Evolutionary conservation across 2,888 invertebrate genomes (phyloP), one percentile per base, ranked within the genome.

Genomic region (Papilio gigon): DNA sequence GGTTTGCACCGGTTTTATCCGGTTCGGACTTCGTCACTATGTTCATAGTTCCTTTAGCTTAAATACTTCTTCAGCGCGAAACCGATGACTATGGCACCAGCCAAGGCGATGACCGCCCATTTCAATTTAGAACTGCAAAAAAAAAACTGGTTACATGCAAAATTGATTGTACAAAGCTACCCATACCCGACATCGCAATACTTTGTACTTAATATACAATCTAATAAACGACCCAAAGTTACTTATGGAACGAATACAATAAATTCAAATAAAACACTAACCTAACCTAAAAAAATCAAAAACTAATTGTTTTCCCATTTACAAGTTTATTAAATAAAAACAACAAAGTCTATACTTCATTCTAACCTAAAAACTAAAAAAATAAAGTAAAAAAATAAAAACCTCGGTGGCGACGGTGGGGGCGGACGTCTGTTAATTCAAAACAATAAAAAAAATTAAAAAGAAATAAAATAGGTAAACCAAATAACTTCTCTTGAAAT

Each of bases 21-120:
- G 59, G 59, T 47, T 64, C 35, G 27, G 42, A 25, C 59, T 44
- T n/a, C 4, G 12, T 56, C 5, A 20, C 25, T 25, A 4, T 12
- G 33, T 56, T 30, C 42, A 22, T 47, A 1, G 3, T 56, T 37
- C 72, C 60, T 70, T 62, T 71, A 42, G 35, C 71, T 35, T 30
- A 79, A 60, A 58, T 83, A 82, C 70, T 86, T 88, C 77, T 85
- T 87, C 17, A 81, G 69, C 0, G 76, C 81, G 11, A 88, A 33
- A 1, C 88, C 89, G 22, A 83, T 70, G 22, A 87, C 65, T 11
- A 86, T 68, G 0, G 88, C 88, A 0, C 80, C 78, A 0, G 85
- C 86, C 50, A 89, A 74, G 0, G 85, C 86, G 0, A 89, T 8
- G 0, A 87, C 40, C 4, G 79, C 83, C 84, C 84, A 88, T 74